Evolutionary conservation across 1,140 invertebrate genomes (phyloP).

Genomic region (Hyles vespertilio): DNA sequence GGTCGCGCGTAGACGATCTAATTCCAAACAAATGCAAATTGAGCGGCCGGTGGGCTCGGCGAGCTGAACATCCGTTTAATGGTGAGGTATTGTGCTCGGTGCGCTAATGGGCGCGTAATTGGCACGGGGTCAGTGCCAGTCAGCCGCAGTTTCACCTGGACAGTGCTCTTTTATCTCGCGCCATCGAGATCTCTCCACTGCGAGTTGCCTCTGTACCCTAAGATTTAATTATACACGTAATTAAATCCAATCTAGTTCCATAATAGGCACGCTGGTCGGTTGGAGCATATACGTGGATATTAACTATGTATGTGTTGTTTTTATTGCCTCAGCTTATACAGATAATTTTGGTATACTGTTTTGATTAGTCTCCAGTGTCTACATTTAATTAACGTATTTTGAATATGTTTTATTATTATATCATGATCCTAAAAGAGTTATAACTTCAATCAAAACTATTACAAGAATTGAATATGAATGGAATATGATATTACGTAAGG

Average conservation of each 20-base stretch:
- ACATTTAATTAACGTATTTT: no score
- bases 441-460: no score
- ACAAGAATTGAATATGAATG: no score
- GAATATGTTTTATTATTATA: no score
- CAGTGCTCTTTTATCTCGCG: slow-evolving; percentile 25
- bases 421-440: no score
- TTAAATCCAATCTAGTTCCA: slow-evolving; percentile 38
- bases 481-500: no score
- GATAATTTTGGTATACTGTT: no score
- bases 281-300: slow-evolving; percentile 3
- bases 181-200: slow-evolving; percentile 31
- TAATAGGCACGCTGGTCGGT: slow-evolving; percentile 22
- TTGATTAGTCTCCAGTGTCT: no score
- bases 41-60: slow-evolving; percentile 38
- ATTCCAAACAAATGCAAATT: slow-evolving; percentile 70
- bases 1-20: slow-evolving; percentile 35
- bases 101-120: slow-evolving; percentile 64
- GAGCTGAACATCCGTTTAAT: slow-evolving; percentile 60
- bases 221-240: slow-evolving; percentile 52
- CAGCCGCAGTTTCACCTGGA: slow-evolving; percentile 34
- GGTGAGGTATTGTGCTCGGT: slow-evolving; percentile 52
- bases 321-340: no score
- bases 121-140: slow-evolving; percentile 58
- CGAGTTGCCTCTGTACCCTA: slow-evolving; percentile 29
- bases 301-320: no score